A percentile compares a stretch with the other conserved stretches of the same genome.
phyloP scores from a whole-genome alignment of 1,140 invertebrate species.

The Lucilia cuprina region DNA sequence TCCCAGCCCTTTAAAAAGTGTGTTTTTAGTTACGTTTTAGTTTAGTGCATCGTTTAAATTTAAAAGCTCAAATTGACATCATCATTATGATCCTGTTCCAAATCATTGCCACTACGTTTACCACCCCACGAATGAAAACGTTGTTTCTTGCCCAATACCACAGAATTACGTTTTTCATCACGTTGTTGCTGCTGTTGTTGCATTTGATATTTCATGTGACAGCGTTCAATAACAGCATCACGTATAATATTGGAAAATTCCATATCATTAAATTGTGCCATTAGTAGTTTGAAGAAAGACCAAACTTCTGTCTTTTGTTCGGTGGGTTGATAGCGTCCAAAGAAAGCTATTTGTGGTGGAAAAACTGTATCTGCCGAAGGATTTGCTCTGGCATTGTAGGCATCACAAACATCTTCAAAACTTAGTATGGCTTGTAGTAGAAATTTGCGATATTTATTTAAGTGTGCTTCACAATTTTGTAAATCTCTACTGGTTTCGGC shows the following conservation, averaged over 20 bases:
- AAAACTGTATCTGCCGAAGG: neutral
- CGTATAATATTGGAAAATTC: slow-evolving; percentile 51
- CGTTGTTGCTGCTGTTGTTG: slow-evolving; percentile 42
- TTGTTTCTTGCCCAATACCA: slow-evolving; percentile 58
- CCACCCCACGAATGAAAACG: slow-evolving; percentile 63
- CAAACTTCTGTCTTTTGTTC: slow-evolving; percentile 55
- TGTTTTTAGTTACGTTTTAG: no score
- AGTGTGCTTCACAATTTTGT: slow-evolving; percentile 51
- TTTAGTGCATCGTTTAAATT: no score
- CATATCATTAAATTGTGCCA: slow-evolving; percentile 59
- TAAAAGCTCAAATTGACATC: neutral
- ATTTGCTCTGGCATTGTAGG: slow-evolving; percentile 44
- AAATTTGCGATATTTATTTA: slow-evolving; percentile 56
- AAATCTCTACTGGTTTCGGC: slow-evolving; percentile 36
- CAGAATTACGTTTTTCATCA: neutral
- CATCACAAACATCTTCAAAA: slow-evolving; percentile 59
- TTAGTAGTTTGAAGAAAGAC: slow-evolving; percentile 58
- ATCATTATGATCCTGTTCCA: slow-evolving; percentile 20
- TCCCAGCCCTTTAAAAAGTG: neutral
- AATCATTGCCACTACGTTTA: slow-evolving; percentile 47
- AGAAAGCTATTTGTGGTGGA: slow-evolving; percentile 39
- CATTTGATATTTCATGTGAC: slow-evolving; percentile 50
- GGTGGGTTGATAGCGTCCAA: slow-evolving; percentile 49
- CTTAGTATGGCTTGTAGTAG: slow-evolving; percentile 56
- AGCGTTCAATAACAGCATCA: slow-evolving; percentile 58